Evolutionary conservation across 2,888 invertebrate genomes (phyloP).

Genomic region (Rhyacophila evoluta): DNA sequence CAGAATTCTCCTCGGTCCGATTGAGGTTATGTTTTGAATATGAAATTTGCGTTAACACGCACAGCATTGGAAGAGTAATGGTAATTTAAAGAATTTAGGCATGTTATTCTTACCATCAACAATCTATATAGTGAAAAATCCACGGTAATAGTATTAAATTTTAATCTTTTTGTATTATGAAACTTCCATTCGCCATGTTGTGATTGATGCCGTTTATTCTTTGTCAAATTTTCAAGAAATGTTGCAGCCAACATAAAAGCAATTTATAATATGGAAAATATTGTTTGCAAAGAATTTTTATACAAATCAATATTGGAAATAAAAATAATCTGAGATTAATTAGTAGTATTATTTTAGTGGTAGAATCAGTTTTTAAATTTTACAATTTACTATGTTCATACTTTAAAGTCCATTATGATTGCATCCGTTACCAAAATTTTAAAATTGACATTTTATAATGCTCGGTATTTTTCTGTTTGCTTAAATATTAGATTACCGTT

Average conservation of each 20-base stretch:
- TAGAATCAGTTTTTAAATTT: no score
- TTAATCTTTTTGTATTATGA: conserved; percentile 59
- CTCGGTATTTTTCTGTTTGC: no score
- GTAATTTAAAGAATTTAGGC: background rate
- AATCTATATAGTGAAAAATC: background rate
- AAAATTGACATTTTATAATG: no score
- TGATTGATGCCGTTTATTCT: conserved; percentile 65
- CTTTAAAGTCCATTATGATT: no score
- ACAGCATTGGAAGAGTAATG: background rate
- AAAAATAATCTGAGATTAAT: no score
- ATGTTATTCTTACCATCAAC: conserved; percentile 45
- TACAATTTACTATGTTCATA: no score
- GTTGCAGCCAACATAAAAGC: conserved; percentile 33
- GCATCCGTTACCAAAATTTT: no score
- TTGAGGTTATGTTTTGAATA: conserved; percentile 49
- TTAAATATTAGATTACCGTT: no score
- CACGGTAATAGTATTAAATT: conserved; percentile 33
- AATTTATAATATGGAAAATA: no score
- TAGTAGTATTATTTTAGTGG: no score
- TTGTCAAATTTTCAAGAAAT: conserved; percentile 62
- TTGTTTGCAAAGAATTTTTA: no score
- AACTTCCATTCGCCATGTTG: conserved; percentile 57
- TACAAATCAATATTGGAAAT: no score
- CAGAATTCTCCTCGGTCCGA: conserved; percentile 31
- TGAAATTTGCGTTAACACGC: background rate